Base-by-base conservation (phyloP, 2,888 invertebrate species). In the Limnephilus rhombicus region DNA sequence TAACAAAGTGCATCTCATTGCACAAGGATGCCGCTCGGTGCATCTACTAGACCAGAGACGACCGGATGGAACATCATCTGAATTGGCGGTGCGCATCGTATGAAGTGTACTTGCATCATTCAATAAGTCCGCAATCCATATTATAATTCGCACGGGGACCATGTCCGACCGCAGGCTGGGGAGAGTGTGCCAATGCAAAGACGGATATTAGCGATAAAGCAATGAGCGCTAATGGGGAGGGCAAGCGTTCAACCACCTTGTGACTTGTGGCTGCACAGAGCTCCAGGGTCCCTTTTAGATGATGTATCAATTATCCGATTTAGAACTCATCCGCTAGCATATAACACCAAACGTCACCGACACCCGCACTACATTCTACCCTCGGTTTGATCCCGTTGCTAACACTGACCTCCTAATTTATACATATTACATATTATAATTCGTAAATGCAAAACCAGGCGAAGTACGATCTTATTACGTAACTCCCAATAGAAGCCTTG, bases 51-150 rank as follows among this genome's bases (percentile, higher is more conserved):
- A 89, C 29, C 80, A 80, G 34, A 12, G 18, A 15, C 34, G 53
- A 45, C 82, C 91, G 91, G 91, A 91, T 91, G 91, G 53, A 82
- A 29, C 86, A 80, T 91, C 85, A 82, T 82, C 34, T 85, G 85
- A 92, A 92, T 92, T 92, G 90, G 90, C 85, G 68, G 85, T 45
- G 90, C 90, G 82, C 90, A 92, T 90, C 86, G 90, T 86, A 90
- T 86, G 90, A 92, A 90, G 87, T 45, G 29, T n/a, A 41, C 90
- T 90, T 90, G 90, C 92, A 90, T 90, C 92, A 92, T 92, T 90
- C 90, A 90, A 90, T 92, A 92, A 92, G 86, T 90, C 53, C 18
- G 41, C 81, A 53, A 81, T 88, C 80, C 68, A 53, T 91, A 91
- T 88, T 83, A 85, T 85, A 90, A 90, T 90, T 49, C 41, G 85